phyloP scores from a whole-genome alignment of 1,140 invertebrate genomes.

The Trinorchestia longiramus region DNA sequence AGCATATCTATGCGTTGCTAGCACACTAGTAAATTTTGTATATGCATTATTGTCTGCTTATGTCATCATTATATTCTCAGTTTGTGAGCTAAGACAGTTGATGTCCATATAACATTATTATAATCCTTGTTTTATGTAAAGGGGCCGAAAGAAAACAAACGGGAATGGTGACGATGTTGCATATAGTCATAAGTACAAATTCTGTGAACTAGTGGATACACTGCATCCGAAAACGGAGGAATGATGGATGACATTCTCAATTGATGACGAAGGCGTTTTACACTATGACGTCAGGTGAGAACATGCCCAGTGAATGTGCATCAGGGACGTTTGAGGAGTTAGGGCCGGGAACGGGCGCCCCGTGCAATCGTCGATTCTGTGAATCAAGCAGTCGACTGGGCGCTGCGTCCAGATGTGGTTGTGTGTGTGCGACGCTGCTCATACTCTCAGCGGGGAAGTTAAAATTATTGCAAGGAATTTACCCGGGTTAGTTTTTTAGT shows the following conservation, averaged over 20 bases:
- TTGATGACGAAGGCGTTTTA: not conserved
- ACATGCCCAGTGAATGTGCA: conserved; percentile 32
- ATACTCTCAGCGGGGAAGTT: not conserved
- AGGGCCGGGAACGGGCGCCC: conserved; percentile 14
- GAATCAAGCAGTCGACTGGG: conserved; percentile 54
- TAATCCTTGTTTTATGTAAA: no score
- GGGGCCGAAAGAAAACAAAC: not conserved
- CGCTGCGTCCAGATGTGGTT: conserved; percentile 42
- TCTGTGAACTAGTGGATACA: not conserved
- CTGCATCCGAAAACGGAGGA: not conserved
- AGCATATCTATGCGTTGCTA: not conserved
- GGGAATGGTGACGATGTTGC: not conserved
- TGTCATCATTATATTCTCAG: not conserved
- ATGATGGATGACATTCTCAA: not conserved
- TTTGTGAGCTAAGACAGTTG: no score
- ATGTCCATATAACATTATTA: no score
- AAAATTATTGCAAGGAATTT: conserved; percentile 1
- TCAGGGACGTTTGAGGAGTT: conserved; percentile 41
- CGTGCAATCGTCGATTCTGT: conserved; percentile 53
- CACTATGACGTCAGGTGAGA: conserved; percentile 23
- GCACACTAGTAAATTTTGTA: not conserved
- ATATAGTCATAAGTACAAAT: not conserved
- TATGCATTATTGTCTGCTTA: not conserved
- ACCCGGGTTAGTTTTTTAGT: not conserved
- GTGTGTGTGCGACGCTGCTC: not conserved